Base-by-base conservation (phyloP, 1,140 invertebrate genomes). In the Drosophila lini region DNA sequence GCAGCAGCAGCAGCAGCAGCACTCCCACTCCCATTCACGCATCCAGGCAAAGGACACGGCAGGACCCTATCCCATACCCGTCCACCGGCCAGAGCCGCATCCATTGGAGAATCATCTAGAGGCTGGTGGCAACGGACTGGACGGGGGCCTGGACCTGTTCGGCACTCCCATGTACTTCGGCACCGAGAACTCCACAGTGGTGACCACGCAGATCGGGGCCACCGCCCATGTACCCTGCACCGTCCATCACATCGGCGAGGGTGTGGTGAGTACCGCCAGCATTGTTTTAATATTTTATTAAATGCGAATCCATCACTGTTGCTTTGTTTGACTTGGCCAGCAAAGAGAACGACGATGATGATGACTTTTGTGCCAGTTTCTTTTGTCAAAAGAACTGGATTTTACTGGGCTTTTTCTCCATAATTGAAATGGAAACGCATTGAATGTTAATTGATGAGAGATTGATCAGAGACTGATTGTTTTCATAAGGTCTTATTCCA, bases 231-330 rank as follows among this genome's bases (percentile, higher is more conserved):
- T 97, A 40, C 96, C 96, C 11, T 97, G 97, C 92, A 94, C 96
- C 50, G 96, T 97, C 34, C 95, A 95, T 80, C 96, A 97, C 91
- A 96, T 97, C 76, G 96, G 96, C 52, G 96, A 97, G 86, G 96
- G 96, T 82, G 95, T 96, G 93, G 97, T 97, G 93, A 97, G 96
- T 94, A 80, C 77, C 75, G 36, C 5, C 38, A 34, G 34, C 53
- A 70, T 80, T 89, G 68, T 78, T 80, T 88, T 64, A 88, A 88
- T 89, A 83, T 74, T 80, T 89, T 84, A 89, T 88, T 77, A 65
- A 80, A 88, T 77, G 62, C 38, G 63, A 86, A 86, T 86, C 78
- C 76, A 88, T 83, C 83, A 88, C 38, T 52, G 56, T 53, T 61
- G 80, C 67, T 65, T 76, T 86, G 80, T 86, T 82, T 86, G 62